Evolutionary conservation across 2,113 vertebrate species (phyloP).

Genomic region (Alethe castanea): DNA sequence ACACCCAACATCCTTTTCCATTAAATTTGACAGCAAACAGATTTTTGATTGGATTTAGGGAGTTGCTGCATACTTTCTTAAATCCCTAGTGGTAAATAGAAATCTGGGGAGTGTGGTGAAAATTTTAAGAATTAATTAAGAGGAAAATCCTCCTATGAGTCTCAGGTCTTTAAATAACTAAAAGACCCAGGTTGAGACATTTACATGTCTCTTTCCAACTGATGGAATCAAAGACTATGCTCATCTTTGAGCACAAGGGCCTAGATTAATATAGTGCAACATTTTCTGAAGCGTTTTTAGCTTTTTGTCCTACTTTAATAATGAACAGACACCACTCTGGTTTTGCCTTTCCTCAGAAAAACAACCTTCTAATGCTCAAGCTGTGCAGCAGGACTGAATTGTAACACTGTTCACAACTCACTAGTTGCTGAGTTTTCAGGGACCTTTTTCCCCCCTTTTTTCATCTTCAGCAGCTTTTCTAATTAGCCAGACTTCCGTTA

Average conservation of each 20-base stretch:
- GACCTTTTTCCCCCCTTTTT: background rate
- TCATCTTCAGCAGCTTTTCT: slow-evolving; percentile 11
- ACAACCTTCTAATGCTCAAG: background rate
- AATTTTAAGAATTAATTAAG: background rate
- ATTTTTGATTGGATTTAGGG: background rate
- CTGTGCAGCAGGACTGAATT: background rate
- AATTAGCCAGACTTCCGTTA: slow-evolving; percentile 50
- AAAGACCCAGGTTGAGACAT: background rate
- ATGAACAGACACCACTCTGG: background rate
- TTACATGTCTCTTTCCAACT: background rate
- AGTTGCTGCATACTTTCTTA: background rate
- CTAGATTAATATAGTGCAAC: background rate
- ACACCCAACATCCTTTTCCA: background rate
- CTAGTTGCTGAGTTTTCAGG: background rate
- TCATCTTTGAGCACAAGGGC: background rate
- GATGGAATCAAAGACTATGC: background rate
- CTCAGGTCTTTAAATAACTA: background rate
- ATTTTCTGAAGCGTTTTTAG: background rate
- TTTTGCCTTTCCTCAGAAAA: background rate
- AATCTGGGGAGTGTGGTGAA: background rate
- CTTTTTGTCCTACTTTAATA: background rate
- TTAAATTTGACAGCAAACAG: background rate
- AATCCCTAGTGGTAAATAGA: background rate
- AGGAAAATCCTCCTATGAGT: background rate
- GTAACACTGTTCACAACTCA: background rate